A percentile compares a stretch with the other conserved stretches of the same genome.
Conservation (phyloP, 2,888 invertebrate genomes). For the Carpatolechia fugitivella region DNA sequence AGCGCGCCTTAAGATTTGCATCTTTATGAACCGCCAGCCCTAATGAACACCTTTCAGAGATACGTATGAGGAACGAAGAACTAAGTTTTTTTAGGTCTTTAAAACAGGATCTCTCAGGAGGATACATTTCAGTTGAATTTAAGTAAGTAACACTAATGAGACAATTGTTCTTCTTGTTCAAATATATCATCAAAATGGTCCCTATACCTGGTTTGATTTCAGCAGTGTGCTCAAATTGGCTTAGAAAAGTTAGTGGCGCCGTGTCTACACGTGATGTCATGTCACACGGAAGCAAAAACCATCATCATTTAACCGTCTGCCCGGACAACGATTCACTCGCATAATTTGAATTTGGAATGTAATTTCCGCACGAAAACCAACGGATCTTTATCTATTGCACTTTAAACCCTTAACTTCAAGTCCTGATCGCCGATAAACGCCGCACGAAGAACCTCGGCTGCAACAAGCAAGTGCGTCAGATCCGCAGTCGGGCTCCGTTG, state of each 20-base stretch:
- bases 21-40: background rate
- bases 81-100: no score
- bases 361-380: background rate
- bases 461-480: background rate
- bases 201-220: no score
- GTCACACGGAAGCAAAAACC: no score
- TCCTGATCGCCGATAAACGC: constrained; percentile 7
- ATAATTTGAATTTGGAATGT: constrained; percentile 6
- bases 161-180: no score
- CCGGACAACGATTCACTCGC: background rate
- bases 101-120: no score
- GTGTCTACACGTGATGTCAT: no score
- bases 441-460: background rate
- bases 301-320: background rate
- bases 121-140: no score
- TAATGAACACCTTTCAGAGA: background rate
- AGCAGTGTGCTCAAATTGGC: no score
- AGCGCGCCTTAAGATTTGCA: constrained; percentile 27
- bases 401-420: background rate
- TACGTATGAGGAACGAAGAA: background rate
- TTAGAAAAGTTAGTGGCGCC: no score
- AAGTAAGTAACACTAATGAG: no score
- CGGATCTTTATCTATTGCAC: constrained; percentile 2
- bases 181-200: no score
- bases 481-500: background rate